Evolutionary conservation across 2,888 invertebrate species (phyloP).

Genomic region (Cistogaster globosa): DNA sequence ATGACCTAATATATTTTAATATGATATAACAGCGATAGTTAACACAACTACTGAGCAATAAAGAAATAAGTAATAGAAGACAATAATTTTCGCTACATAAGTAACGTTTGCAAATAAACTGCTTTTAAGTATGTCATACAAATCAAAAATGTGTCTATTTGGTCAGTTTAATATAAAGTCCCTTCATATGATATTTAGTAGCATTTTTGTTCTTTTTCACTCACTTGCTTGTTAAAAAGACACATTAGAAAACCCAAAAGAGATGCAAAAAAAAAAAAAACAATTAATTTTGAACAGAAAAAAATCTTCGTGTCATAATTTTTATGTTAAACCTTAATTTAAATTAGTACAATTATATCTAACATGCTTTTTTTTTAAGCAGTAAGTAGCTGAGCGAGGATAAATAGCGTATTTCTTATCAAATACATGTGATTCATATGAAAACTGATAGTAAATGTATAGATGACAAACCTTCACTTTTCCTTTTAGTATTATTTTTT

Average conservation of each 20-base stretch:
- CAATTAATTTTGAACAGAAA: no score
- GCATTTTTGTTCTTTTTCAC: not conserved
- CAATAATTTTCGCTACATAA: not conserved
- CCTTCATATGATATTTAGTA: not conserved
- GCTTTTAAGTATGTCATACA: not conserved
- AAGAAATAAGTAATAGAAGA: not conserved
- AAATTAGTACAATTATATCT: constrained; percentile 43
- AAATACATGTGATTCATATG: no score
- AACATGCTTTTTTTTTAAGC: no score
- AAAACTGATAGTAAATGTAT: no score
- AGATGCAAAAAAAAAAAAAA: not conserved
- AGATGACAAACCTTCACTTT: no score
- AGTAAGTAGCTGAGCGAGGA: not conserved
- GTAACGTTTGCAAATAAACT: not conserved
- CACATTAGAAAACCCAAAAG: not conserved
- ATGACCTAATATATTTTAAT: not conserved
- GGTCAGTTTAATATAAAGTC: constrained; percentile 4
- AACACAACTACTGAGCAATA: not conserved
- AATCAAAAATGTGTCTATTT: not conserved
- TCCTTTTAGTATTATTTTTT: no score
- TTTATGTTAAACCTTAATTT: not conserved
- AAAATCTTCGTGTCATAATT: no score
- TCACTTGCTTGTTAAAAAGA: no score
- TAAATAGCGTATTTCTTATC: not conserved
- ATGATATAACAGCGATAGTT: no score